Base-by-base conservation (phyloP, 2,113 vertebrate genomes). In the Lipotes vexillifer region DNA sequence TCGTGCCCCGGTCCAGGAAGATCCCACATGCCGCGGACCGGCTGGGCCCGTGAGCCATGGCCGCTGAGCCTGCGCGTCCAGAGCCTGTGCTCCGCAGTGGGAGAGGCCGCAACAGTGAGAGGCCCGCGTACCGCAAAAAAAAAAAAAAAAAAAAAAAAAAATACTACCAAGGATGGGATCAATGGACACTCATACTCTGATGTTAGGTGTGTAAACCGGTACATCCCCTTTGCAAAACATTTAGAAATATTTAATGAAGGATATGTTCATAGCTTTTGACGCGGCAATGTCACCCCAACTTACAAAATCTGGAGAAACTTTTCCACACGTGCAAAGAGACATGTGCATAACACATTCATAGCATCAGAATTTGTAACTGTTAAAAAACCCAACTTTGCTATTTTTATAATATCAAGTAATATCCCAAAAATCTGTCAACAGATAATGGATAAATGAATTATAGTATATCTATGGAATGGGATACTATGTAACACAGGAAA, bases 201-300 rank as follows among this genome's bases (percentile, higher is more conserved):
- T 1, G 2, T 78, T 36, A 77, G 38, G 49, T 14, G 6, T 21
- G 31, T 15, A 38, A 80, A 80, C 21, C 5, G 21, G 23, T 41
- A 3, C 13, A 69, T 27, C 4, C 44, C 25, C 61, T 89, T 80
- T 52, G 71, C 72, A 75, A 75, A 93, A 41, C 18, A 69, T 27
- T 65, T 75, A 21, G 21, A 85, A 85, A 77, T 65, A 69, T 21
- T 93, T 49, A 66, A 81, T 14, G 21, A 92, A 88, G 88, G 82
- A 86, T 69, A 71, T 12, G 6, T 59, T 78, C 46, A 65, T 14
- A 59, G 5, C n/a, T 55, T 84, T 63, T 59, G 21, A 88, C 11
- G 3, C n/a, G 61, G 65, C 3, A 69, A 38, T 77, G 14, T 49
- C 23, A 91, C 2, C 4, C 11, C 9, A 81, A 93, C 36, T 65